Evolutionary conservation across 92 coral and sea anemone genomes (phyloP).

Genomic region (Parazoanthus swiftii): DNA sequence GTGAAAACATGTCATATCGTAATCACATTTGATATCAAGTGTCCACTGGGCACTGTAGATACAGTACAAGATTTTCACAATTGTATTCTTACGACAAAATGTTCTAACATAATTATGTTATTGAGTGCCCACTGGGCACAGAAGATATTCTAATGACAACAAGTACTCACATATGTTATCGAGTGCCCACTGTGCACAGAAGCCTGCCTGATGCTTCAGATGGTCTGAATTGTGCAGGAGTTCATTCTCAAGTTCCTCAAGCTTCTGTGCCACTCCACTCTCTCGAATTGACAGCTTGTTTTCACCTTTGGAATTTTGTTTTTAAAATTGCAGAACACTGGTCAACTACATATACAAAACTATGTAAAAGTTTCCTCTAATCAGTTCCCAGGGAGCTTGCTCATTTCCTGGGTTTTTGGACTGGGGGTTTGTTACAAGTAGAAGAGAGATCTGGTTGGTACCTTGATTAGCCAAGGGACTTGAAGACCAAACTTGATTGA

Average conservation of each 20-base stretch:
- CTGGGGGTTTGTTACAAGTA: no score
- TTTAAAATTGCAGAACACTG: no score
- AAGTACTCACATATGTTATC: slow-evolving; percentile 57
- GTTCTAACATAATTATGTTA: slow-evolving; percentile 37
- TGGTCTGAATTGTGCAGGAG: slow-evolving; percentile 71
- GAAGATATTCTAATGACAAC: slow-evolving; percentile 30
- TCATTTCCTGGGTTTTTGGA: not conserved
- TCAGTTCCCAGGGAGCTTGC: no score
- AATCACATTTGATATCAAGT: slow-evolving; percentile 57
- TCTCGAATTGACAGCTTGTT: slow-evolving; percentile 75
- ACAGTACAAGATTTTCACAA: no score
- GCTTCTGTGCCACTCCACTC: slow-evolving; percentile 72
- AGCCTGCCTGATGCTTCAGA: slow-evolving; percentile 89
- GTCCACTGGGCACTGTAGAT: slow-evolving; percentile 92
- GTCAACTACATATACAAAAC: no score
- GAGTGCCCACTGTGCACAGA: slow-evolving; percentile 96
- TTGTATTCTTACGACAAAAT: not conserved
- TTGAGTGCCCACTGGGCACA: slow-evolving; percentile 98
- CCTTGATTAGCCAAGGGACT: no score
- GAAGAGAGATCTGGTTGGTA: no score
- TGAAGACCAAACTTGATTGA: no score
- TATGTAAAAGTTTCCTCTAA: no score
- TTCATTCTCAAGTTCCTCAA: slow-evolving; percentile 64
- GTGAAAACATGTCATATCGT: no score
- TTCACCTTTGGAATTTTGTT: slow-evolving; percentile 63